Base-by-base conservation (phyloP, 2,888 invertebrate species). In the Brachynemurus nebulosus region DNA sequence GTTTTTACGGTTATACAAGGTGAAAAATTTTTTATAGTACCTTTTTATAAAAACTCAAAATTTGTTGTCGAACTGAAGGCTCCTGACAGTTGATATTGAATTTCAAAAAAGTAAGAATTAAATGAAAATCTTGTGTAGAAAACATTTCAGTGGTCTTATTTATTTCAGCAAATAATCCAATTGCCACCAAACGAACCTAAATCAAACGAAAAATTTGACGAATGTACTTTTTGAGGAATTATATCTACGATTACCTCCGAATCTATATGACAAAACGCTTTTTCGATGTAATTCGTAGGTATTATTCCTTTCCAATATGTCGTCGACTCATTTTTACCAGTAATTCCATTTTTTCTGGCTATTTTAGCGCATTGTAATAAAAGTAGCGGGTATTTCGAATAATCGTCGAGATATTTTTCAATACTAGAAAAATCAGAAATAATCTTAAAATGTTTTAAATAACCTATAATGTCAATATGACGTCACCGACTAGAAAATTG, bases 111-210 rank as follows among this genome's bases (percentile, higher is more conserved):
- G 62, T 61, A 8, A 74, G 59, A 18, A 86, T 63, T 12, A 79
- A 67, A 2, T 70, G 58, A 25, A 89, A 67, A 56, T 90, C 89
- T 34, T 65, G 64, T 0, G 57, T 45, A 0, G 68, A 59, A 50
- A 84, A 74, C 9, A 65, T 51, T 57, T 86, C 82, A 2, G 88
- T 85, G 2, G 75, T 75, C 59, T 81, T 83, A 41, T 76, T 78
- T 1, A 76, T 79, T 55, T 86, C 85, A 41, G 82, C 77, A 23
- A 90, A 60, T 16, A 88, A 63, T 1, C 76, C 72, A 40, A 88
- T 66, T 0, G 78, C 72, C 50, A 80, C 69, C 6, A 86, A n/a
- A n/a, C n/a, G n/a, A n/a, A n/a, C n/a, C n/a, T n/a, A n/a, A n/a
- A n/a, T 14, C 16, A 23, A 2, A 34, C n/a, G 21, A 54, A n/a